Evolutionary conservation across 2,888 invertebrate genomes (phyloP).

Genomic region (Stenodera caucasica): DNA sequence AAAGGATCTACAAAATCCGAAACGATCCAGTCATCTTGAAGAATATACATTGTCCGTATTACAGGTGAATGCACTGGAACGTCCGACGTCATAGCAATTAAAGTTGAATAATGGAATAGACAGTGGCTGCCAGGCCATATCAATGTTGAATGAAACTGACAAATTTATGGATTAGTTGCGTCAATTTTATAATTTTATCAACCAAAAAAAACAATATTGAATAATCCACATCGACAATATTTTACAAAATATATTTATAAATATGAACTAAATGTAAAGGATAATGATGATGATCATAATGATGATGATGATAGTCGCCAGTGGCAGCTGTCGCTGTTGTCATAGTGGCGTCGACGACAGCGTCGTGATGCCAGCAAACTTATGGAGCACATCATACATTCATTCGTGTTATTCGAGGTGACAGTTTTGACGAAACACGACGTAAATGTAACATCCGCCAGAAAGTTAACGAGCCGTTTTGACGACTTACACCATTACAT

Average conservation of each 20-base stretch:
- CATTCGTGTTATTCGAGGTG: constrained; percentile 26
- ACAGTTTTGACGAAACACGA: constrained; percentile 27
- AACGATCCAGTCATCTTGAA: constrained; percentile 28
- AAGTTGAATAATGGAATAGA: constrained; percentile 40
- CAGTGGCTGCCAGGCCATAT: constrained; percentile 37
- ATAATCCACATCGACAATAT: constrained; percentile 26
- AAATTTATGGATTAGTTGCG: constrained; percentile 38
- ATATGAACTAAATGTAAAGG: too few relatives aligned
- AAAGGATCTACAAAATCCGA: constrained; percentile 24
- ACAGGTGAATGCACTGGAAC: constrained; percentile 37
- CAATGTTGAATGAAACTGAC: constrained; percentile 27
- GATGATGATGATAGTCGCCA: constrained; percentile 2
- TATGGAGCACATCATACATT: constrained; percentile 37
- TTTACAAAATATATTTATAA: background rate
- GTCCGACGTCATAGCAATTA: constrained; percentile 39
- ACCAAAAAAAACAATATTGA: constrained; percentile 34
- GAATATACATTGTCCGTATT: constrained; percentile 29
- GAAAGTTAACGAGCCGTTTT: constrained; percentile 27
- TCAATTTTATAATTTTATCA: constrained; percentile 31
- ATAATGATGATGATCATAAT: too few relatives aligned
- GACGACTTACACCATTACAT: background rate
- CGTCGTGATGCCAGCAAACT: constrained; percentile 37
- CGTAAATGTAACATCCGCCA: constrained; percentile 21
- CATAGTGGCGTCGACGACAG: constrained; percentile 25
- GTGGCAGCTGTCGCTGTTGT: constrained; percentile 36